phyloP scores from a whole-genome alignment of 2,888 invertebrate species.

The Philopedon plagiatum region DNA sequence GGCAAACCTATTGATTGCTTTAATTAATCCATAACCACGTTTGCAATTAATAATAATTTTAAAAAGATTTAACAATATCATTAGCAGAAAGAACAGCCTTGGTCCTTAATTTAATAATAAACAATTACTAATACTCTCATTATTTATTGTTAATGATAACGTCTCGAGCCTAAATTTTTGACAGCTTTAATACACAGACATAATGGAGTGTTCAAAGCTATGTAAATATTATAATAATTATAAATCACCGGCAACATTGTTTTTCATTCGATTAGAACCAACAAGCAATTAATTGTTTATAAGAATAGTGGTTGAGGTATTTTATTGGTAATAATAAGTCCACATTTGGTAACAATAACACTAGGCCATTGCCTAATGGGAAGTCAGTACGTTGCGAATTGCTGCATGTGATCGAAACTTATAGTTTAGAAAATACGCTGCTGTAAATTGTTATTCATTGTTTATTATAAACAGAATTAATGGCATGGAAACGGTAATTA shows the following conservation, averaged over 20 bases:
- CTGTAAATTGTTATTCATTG: no score
- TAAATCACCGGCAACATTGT: constrained; percentile 2
- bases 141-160: background rate
- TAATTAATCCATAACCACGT: background rate
- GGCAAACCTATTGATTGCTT: no score
- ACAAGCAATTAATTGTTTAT: constrained; percentile 22
- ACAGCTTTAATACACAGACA: background rate
- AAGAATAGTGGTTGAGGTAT: background rate
- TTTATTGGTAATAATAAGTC: constrained; percentile 24
- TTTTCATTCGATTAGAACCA: constrained; percentile 15
- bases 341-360: constrained; percentile 24
- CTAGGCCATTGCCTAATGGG: constrained; percentile 13
- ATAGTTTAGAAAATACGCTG: no score
- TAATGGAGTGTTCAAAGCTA: background rate
- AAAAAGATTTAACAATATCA: background rate
- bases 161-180: background rate
- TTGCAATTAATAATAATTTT: background rate
- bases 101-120: background rate
- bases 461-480: no score
- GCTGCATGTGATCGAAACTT: constrained; percentile 9
- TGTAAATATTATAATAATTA: constrained; percentile 13
- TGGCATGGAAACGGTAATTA: no score
- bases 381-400: constrained; percentile 13
- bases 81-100: constrained; percentile 3
- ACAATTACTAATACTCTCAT: background rate